Conservation (phyloP, 1,140 invertebrate genomes). For the Laodelphax striatellus region DNA sequence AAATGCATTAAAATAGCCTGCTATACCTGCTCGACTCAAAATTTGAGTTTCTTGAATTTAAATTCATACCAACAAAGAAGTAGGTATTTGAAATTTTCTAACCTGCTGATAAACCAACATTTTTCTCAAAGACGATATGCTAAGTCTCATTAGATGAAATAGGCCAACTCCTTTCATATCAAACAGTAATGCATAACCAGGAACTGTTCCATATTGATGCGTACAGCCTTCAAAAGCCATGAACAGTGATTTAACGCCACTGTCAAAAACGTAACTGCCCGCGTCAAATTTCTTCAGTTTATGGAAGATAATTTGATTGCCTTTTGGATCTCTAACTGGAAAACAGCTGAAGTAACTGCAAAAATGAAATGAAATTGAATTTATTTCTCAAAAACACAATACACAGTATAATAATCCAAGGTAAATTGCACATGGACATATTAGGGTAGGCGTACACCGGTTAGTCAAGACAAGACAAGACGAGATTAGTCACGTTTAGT, state of each 20-base stretch:
- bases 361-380: neutral
- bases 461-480: no score
- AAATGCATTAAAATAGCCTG: no score
- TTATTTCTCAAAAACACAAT: no score
- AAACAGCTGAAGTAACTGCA: slow-evolving; percentile 18
- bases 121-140: slow-evolving; percentile 39
- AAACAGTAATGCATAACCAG: slow-evolving; percentile 43
- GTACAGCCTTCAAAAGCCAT: slow-evolving; percentile 20
- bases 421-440: no score
- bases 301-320: slow-evolving; percentile 47
- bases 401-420: no score
- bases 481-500: no score
- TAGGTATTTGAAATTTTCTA: no score
- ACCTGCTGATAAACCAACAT: slow-evolving; percentile 53
- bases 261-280: slow-evolving; percentile 49
- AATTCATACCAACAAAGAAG: no score
- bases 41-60: no score
- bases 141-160: slow-evolving; percentile 45
- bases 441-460: no score
- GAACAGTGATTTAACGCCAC: slow-evolving; percentile 43
- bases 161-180: slow-evolving; percentile 48
- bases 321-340: slow-evolving; percentile 34
- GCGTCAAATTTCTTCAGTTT: slow-evolving; percentile 45
- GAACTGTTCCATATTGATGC: slow-evolving; percentile 17
- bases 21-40: no score